A percentile compares a stretch with the other conserved stretches of the same genome.
These are phyloP conservation scores for Ceuthmochares aereus DNA, from an alignment of 2,113 vertebrate species.

Conservation along the genomic window DNA sequence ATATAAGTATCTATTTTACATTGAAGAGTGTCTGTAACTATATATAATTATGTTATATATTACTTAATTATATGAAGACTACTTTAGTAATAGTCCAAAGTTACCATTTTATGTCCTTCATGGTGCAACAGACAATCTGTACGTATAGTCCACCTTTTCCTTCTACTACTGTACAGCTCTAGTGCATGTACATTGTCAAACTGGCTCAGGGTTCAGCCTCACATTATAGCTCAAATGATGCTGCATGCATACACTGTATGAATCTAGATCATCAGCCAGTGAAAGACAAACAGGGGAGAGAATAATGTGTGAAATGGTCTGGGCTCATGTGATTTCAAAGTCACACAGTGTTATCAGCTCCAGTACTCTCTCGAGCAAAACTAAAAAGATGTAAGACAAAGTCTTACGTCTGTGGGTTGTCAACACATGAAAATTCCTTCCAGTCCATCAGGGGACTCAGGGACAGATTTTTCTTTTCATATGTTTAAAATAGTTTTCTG, in stretches of 20 bases:
- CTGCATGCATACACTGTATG: background rate
- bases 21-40: background rate
- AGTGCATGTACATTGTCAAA: accelerated
- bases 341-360: background rate
- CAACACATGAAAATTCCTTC: background rate
- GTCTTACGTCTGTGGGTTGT: background rate
- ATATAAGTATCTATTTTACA: background rate
- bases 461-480: background rate
- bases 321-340: background rate
- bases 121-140: background rate
- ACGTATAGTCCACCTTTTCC: background rate
- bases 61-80: background rate
- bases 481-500: background rate
- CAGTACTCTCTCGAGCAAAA: background rate
- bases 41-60: background rate
- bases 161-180: background rate
- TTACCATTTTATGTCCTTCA: background rate
- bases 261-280: background rate
- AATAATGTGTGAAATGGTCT: background rate
- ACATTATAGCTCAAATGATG: accelerated
- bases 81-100: background rate
- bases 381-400: background rate
- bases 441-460: background rate
- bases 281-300: background rate
- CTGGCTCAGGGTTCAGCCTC: background rate